Evolutionary conservation across 2,797 vertebrate species (phyloP).

Genomic region (Acipenser ruthenus): DNA sequence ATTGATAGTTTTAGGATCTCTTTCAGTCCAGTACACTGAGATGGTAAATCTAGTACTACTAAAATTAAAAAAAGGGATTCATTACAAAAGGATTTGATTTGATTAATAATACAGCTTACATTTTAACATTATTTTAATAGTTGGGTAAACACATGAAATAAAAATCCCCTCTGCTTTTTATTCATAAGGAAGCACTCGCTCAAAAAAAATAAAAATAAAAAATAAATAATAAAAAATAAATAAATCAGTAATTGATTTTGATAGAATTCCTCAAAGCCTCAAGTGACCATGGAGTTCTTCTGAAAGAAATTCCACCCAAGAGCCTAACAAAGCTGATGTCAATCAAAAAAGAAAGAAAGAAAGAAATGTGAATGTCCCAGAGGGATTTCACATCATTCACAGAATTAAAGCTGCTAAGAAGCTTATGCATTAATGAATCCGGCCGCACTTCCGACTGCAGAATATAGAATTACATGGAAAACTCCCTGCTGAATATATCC

Average conservation of each 20-base stretch:
- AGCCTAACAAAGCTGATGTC: background rate
- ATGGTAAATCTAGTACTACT: too few relatives aligned
- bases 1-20: too few relatives aligned
- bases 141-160: background rate
- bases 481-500: too few relatives aligned
- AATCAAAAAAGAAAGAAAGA: slow-evolving; percentile 11
- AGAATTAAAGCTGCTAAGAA: slow-evolving; percentile 5
- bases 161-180: background rate
- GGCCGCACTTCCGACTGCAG: too few relatives aligned
- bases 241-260: too few relatives aligned
- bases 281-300: background rate
- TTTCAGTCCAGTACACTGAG: too few relatives aligned
- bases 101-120: too few relatives aligned
- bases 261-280: too few relatives aligned
- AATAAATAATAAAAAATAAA: background rate
- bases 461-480: too few relatives aligned
- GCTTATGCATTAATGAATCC: background rate
- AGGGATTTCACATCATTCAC: slow-evolving; percentile 17
- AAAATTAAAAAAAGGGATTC: too few relatives aligned
- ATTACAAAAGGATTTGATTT: too few relatives aligned
- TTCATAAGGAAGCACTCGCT: background rate
- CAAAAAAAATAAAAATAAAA: background rate
- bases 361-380: slow-evolving; percentile 2
- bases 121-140: too few relatives aligned
- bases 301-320: background rate